Evolutionary conservation across 2,113 vertebrate species (phyloP).

Genomic region (Cebidichthys violaceus): DNA sequence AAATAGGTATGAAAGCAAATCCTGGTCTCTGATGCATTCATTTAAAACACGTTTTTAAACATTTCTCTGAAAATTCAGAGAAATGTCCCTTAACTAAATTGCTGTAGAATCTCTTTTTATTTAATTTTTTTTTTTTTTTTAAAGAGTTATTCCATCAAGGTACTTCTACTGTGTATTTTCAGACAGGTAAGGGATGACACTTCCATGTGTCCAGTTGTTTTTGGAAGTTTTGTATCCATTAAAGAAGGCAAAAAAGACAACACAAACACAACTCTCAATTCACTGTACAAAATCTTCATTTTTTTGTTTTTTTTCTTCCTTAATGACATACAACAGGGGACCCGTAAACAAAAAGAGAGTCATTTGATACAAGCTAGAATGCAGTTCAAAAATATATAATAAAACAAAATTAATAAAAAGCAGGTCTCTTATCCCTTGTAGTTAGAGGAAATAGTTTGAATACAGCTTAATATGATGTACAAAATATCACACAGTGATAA

Average conservation of each 20-base stretch:
- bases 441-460: constrained; percentile 83
- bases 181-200: neutral
- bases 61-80: neutral
- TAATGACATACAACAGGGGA: constrained; percentile 84
- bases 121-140: too few species aligned
- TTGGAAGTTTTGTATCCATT: neutral
- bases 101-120: too few species aligned
- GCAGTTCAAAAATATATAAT: constrained; percentile 84
- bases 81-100: neutral
- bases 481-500: constrained; percentile 97
- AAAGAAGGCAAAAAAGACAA: constrained; percentile 21
- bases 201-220: neutral
- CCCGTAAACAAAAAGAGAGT: constrained; percentile 82
- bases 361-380: constrained; percentile 84
- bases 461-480: constrained; percentile 87
- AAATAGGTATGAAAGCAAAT: neutral
- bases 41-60: neutral
- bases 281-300: constrained; percentile 85
- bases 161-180: neutral
- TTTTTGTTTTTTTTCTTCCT: constrained; percentile 75
- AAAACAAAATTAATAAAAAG: constrained; percentile 84
- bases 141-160: neutral
- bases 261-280: constrained; percentile 50
- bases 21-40: neutral
- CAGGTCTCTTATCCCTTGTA: constrained; percentile 83